Base-by-base conservation (phyloP, 2,797 vertebrate species). In the Chromobotia macracanthus region DNA sequence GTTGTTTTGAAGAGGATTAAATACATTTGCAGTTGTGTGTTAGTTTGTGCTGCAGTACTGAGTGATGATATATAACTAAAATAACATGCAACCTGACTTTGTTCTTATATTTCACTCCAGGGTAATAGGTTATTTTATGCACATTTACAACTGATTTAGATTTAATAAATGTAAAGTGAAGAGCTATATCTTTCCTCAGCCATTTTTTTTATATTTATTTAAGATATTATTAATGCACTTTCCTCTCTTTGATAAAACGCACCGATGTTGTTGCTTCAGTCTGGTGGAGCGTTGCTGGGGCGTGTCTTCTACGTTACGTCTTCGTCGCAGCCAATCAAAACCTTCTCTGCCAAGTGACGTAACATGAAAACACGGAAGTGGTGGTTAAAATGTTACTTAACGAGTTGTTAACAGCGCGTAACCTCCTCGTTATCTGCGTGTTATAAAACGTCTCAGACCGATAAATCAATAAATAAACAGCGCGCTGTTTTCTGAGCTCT, bases 301-400 rank as follows among this genome's bases (percentile, higher is more conserved):
- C 10, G 44, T 51, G 75, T 13, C 1, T 60, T 38, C 35, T 18
- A 4, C 35, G 50, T 69, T 61, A 58, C 23, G 48, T 60, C n/a
- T 50, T 68, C 9, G 10, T 69, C 46, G 53, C 31, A 53, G 41
- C 76, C 76, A 78, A 78, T 71, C 58, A 5, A 35, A 71, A 35
- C 0, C 28, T 12, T 53, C 11, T 9, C 10, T 10, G 28, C 28
- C 3, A n/a, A 46, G 25, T 64, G 67, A 71, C 15, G 67, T 71
- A 71, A 63, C 76, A 63, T n/a, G 19, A 71, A 61, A 78, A 71
- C 46, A 53, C 56, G 67, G 76, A 78, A 78, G 67, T 70, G 10
- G 44, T 25, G 8, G 18, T 31, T 53, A 60, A 38, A 71, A 58
- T 21, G 46, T 78, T 78, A 78, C 58, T 71, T 71, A 78, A 78